Percentiles rank a stretch among this genome's conserved stretches.
phyloP scores from a whole-genome alignment of 1,140 invertebrate species.

The Drosophila pallidifrons region DNA sequence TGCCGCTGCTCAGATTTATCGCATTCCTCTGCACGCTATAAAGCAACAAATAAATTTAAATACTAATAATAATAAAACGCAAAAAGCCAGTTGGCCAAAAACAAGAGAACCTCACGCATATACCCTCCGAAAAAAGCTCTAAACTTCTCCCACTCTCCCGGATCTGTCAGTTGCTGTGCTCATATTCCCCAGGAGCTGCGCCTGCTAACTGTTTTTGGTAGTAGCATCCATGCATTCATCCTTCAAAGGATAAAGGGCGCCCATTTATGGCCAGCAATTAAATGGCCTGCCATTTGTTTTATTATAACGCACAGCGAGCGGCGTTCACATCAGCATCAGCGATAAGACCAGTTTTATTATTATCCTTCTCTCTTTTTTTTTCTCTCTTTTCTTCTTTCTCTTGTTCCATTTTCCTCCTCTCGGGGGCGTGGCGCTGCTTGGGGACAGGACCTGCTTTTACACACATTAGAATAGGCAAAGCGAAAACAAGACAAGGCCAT shows the following conservation, averaged over 20 bases:
- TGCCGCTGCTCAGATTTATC: constrained; percentile 72
- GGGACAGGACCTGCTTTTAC: constrained; percentile 39
- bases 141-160: background rate
- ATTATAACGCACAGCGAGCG: constrained; percentile 74
- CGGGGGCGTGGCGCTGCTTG: background rate
- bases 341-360: constrained; percentile 81
- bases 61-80: constrained; percentile 82
- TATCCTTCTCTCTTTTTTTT: constrained; percentile 75
- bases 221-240: constrained; percentile 67
- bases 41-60: constrained; percentile 83
- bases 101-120: constrained; percentile 57
- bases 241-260: constrained; percentile 65
- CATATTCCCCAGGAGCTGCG: constrained; percentile 4
- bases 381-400: constrained; percentile 53
- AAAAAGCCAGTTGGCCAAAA: constrained; percentile 60
- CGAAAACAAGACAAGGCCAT: constrained; percentile 75
- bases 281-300: constrained; percentile 83
- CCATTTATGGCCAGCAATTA: constrained; percentile 83
- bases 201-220: constrained; percentile 47
- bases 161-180: background rate
- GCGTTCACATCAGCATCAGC: constrained; percentile 74
- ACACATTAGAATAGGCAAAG: constrained; percentile 80
- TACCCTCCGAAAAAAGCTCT: background rate
- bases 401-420: constrained; percentile 10
- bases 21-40: constrained; percentile 72